Conservation (phyloP, 1,140 invertebrate species). For the Heterodera schachtii region DNA sequence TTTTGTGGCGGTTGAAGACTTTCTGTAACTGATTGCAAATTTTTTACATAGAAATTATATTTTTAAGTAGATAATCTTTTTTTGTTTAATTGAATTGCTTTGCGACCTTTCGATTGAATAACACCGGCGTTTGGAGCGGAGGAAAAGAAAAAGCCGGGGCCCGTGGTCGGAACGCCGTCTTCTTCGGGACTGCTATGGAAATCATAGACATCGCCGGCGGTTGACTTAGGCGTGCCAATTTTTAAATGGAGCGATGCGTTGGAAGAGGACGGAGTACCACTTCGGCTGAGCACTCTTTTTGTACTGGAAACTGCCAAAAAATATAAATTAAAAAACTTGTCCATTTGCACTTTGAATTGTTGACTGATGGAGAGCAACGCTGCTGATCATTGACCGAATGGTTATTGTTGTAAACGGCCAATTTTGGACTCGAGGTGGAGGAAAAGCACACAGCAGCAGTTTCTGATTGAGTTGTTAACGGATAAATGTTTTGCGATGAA, state of each 20-base stretch:
- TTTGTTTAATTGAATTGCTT: neutral
- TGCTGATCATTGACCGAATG: neutral
- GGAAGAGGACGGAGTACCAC: neutral
- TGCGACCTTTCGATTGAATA: slow-evolving; percentile 7
- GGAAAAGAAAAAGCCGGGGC: neutral
- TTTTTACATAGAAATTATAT: slow-evolving; percentile 4
- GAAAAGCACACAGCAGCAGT: neutral
- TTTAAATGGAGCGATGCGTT: neutral
- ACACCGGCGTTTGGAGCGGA: slow-evolving; percentile 8
- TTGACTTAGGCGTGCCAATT: slow-evolving; percentile 13
- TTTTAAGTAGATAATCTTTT: slow-evolving; percentile 9
- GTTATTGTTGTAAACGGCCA: neutral
- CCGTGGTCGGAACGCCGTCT: slow-evolving; percentile 9
- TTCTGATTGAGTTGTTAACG: neutral
- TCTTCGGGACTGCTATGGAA: slow-evolving; percentile 42
- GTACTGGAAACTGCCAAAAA: neutral
- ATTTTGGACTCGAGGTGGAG: neutral
- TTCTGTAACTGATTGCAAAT: neutral
- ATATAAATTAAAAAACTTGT: neutral
- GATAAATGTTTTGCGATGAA: neutral
- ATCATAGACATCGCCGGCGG: slow-evolving; percentile 35
- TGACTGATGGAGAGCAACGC: neutral
- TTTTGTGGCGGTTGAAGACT: slow-evolving; percentile 27
- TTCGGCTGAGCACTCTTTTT: neutral
- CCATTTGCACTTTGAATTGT: neutral